These are phyloP conservation scores for Lepisosteus osseus DNA, from an alignment of 2,113 vertebrate species.

Conservation along the genomic window DNA sequence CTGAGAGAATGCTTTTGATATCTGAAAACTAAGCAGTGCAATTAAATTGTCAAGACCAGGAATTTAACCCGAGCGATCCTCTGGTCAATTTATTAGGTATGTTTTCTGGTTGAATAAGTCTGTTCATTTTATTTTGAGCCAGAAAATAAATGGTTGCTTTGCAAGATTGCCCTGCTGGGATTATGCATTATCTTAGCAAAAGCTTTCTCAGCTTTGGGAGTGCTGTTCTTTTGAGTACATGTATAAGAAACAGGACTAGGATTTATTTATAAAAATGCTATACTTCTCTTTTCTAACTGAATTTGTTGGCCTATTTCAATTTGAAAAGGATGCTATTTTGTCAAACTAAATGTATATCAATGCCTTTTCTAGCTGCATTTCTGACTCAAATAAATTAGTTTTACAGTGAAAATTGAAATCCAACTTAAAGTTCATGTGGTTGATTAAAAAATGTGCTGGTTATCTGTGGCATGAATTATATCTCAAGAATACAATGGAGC, in stretches of 20 bases:
- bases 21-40: conserved; percentile 43
- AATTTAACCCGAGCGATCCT: conserved; percentile 41
- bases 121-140: conserved; percentile 30
- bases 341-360: too few relatives aligned
- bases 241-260: too few relatives aligned
- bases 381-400: conserved; percentile 46
- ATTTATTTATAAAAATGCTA: too few relatives aligned
- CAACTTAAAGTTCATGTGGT: conserved; percentile 35
- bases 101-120: conserved; percentile 39
- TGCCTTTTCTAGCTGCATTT: not conserved
- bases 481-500: conserved; percentile 58
- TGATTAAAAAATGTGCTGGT: conserved; percentile 31
- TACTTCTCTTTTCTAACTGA: too few relatives aligned
- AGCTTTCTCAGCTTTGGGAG: too few relatives aligned
- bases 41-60: conserved; percentile 51
- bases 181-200: too few relatives aligned
- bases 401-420: conserved; percentile 51
- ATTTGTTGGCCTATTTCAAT: too few relatives aligned
- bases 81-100: conserved; percentile 42
- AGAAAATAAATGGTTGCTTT: conserved; percentile 6
- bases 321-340: too few relatives aligned
- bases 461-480: conserved; percentile 64
- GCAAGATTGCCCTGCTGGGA: too few relatives aligned
- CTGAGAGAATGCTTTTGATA: conserved; percentile 39
- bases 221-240: too few relatives aligned